Conservation (phyloP, 2,797 vertebrate species). For the Chrosomus eos region DNA sequence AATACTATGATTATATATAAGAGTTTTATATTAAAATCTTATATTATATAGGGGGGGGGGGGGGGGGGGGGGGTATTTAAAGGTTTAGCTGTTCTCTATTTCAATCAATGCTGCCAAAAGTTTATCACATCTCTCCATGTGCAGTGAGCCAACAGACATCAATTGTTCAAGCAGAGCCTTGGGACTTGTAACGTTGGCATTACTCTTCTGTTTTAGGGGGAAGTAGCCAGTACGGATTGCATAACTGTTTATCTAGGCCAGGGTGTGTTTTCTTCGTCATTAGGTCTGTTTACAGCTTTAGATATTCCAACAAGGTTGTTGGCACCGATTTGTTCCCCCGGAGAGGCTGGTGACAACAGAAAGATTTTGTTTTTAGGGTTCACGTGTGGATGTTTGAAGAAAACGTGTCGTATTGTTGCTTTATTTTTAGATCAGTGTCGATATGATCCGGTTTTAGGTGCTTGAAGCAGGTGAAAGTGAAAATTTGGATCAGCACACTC, state of each 20-base stretch:
- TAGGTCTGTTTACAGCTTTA: constrained; percentile 44
- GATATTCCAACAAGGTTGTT: constrained; percentile 8
- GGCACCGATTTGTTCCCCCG: constrained; percentile 10
- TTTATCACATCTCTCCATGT: constrained; percentile 18
- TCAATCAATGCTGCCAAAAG: background rate
- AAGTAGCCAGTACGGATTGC: constrained; percentile 28
- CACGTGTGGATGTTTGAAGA: background rate
- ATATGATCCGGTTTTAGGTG: constrained; percentile 3
- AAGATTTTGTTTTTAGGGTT: constrained; percentile 7
- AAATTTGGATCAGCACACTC: background rate
- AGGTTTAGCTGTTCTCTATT: constrained; percentile 57
- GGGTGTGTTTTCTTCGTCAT: constrained; percentile 35
- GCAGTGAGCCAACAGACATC: constrained; percentile 24
- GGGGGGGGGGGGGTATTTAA: constrained; percentile 42
- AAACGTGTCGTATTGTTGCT: background rate
- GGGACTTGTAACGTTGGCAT: constrained; percentile 32
- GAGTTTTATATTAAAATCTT: too few relatives aligned
- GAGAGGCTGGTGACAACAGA: constrained; percentile 16
- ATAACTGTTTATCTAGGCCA: constrained; percentile 39
- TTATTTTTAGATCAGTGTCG: constrained; percentile 28
- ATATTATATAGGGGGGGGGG: too few relatives aligned
- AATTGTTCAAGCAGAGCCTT: constrained; percentile 27
- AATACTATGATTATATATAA: background rate
- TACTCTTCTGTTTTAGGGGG: constrained; percentile 12
- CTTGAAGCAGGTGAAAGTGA: constrained; percentile 23